Evolutionary conservation across 2,888 invertebrate genomes (phyloP).

Genomic region (Cybosia mesomella): DNA sequence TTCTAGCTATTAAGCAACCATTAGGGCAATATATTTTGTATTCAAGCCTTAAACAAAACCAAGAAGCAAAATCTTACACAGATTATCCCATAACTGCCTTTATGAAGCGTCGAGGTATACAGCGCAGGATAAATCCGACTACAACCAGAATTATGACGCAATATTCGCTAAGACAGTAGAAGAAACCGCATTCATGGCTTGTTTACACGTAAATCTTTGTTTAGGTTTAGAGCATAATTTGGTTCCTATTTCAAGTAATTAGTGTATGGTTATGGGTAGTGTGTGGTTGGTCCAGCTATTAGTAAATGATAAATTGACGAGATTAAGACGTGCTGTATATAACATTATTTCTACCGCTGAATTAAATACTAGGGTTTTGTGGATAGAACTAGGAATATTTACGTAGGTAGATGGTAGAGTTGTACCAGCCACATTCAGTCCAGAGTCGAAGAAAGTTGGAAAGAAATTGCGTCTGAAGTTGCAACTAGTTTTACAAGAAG

Average conservation of each 20-base stretch:
- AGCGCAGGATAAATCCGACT: slow-evolving; percentile 50
- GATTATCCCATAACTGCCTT: slow-evolving; percentile 55
- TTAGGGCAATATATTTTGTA: slow-evolving; percentile 33
- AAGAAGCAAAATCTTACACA: slow-evolving; percentile 36
- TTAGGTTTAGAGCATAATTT: neutral
- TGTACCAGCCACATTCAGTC: no score
- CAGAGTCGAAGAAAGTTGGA: neutral
- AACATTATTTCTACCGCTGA: no score
- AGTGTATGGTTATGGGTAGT: no score
- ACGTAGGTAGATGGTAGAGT: no score
- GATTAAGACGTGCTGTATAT: no score
- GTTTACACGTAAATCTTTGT: neutral
- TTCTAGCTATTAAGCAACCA: no score
- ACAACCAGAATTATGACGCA: slow-evolving; percentile 43
- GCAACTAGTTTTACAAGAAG: neutral
- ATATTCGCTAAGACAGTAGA: slow-evolving; percentile 48
- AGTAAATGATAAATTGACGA: no score
- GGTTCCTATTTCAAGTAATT: neutral
- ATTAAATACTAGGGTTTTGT: no score
- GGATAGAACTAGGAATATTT: no score
- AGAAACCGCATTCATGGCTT: slow-evolving; percentile 21
- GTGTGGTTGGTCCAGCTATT: no score
- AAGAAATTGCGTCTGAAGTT: neutral
- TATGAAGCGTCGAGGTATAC: slow-evolving; percentile 50
- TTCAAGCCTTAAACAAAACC: slow-evolving; percentile 33